phyloP scores from a whole-genome alignment of 2,888 invertebrate species.

The Phyllotreta striolata region DNA sequence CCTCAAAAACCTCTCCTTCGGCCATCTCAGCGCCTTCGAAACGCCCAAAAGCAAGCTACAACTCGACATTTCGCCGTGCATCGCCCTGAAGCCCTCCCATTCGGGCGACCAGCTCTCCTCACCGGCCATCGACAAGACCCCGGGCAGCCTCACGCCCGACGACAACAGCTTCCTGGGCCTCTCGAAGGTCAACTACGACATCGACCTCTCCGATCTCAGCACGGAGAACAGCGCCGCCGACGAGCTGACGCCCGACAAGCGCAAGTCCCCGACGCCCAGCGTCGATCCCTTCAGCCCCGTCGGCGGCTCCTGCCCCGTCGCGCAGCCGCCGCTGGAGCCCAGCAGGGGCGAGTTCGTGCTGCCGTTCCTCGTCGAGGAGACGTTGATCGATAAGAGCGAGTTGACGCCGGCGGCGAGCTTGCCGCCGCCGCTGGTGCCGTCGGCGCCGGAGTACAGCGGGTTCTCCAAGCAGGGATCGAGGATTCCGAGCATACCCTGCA shows the following conservation, averaged over 20 bases:
- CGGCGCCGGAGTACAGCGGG: slow-evolving; percentile 65
- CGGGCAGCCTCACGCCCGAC: slow-evolving; percentile 70
- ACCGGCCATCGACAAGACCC: slow-evolving; percentile 58
- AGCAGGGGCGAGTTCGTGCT: slow-evolving; percentile 50
- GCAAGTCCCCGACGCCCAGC: slow-evolving; percentile 52
- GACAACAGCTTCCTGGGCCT: slow-evolving; percentile 70
- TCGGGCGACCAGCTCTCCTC: slow-evolving; percentile 61
- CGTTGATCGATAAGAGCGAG: slow-evolving; percentile 52
- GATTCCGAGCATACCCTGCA: slow-evolving; percentile 73
- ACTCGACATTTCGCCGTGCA: slow-evolving; percentile 57
- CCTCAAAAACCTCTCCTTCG: slow-evolving; percentile 54
- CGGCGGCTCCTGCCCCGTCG: slow-evolving; percentile 54
- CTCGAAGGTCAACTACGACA: slow-evolving; percentile 78
- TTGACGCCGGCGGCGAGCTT: slow-evolving; percentile 48
- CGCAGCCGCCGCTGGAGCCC: slow-evolving; percentile 56
- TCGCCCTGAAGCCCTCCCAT: slow-evolving; percentile 55
- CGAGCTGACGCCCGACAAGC: slow-evolving; percentile 58
- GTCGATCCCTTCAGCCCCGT: slow-evolving; percentile 68
- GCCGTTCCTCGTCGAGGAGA: slow-evolving; percentile 49
- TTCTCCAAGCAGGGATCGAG: slow-evolving; percentile 68
- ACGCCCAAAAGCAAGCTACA: slow-evolving; percentile 52
- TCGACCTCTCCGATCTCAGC: slow-evolving; percentile 77
- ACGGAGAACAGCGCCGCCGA: slow-evolving; percentile 76
- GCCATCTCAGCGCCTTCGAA: slow-evolving; percentile 43
- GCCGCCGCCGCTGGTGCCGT: slow-evolving; percentile 57